Evolutionary conservation across 2,797 vertebrate species (phyloP).

Genomic region (Ctenopoma kingsleyae): DNA sequence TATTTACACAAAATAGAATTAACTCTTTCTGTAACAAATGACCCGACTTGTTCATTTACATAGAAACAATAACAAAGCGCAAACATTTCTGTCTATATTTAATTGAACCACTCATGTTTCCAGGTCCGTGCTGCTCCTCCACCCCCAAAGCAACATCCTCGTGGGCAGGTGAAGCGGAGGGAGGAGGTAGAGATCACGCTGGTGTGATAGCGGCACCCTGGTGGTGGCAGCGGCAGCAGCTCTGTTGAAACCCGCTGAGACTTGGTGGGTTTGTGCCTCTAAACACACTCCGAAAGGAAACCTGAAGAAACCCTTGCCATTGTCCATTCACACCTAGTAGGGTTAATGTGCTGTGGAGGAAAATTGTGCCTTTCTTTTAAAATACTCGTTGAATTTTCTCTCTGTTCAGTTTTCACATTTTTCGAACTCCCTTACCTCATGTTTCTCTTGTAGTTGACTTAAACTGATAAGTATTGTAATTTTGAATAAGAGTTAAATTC

Average conservation of each 20-base stretch:
- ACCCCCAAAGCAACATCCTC: conserved; percentile 93
- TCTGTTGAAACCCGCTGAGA: conserved; percentile 34
- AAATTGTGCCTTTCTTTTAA: conserved; percentile 48
- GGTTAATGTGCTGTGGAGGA: conserved; percentile 48
- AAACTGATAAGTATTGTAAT: not conserved
- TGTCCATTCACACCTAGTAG: not conserved
- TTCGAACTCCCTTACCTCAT: not conserved
- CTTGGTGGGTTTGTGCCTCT: conserved; percentile 20
- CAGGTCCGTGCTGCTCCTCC: conserved; percentile 93
- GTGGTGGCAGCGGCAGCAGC: conserved; percentile 5
- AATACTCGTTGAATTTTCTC: conserved; percentile 13
- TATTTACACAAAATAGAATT: too few relatives aligned
- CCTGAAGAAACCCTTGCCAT: conserved; percentile 20
- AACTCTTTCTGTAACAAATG: too few relatives aligned
- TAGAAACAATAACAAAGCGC: not conserved
- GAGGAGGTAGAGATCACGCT: conserved; percentile 98
- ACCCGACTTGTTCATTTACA: too few relatives aligned
- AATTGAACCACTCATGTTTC: conserved; percentile 19
- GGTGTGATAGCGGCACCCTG: conserved; percentile 83
- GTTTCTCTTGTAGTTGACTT: not conserved
- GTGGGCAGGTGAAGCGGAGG: conserved; percentile 91
- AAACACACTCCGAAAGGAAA: conserved; percentile 43
- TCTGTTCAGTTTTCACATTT: not conserved
- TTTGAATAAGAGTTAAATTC: not conserved
- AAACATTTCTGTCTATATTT: not conserved